Percentiles rank a stretch among this genome's conserved stretches.
These are phyloP conservation scores for Mionectes olivaceus DNA, from an alignment of 2,797 vertebrate genomes.

Conservation along the genomic window DNA sequence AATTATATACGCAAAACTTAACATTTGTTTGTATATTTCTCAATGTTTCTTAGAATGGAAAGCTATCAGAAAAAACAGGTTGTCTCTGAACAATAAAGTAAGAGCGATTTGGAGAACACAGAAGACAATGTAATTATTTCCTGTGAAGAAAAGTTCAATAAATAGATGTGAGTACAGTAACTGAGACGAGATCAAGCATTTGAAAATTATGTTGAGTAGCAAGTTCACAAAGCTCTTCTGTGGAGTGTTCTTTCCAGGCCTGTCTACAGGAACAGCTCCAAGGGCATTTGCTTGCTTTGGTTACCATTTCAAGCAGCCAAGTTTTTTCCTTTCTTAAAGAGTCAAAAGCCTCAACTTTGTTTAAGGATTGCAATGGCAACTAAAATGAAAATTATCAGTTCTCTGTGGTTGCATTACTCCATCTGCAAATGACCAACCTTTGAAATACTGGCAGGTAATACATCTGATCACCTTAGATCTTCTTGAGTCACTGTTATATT, in stretches of 20 bases:
- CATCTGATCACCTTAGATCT: not conserved
- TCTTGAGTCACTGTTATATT: not conserved
- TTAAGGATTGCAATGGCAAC: not conserved
- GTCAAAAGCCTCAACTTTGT: not conserved
- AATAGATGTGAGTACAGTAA: not conserved
- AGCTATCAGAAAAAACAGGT: not conserved
- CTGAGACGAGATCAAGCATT: not conserved
- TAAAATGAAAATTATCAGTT: not conserved
- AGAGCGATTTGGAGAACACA: not conserved
- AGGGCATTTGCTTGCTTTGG: not conserved
- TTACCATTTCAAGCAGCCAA: not conserved
- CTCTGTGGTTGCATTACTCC: not conserved
- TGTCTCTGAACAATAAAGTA: not conserved
- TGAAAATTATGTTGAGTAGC: not conserved
- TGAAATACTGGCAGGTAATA: not conserved
- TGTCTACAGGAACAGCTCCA: not conserved
- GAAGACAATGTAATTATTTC: not conserved
- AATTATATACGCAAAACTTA: not conserved
- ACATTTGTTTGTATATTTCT: not conserved
- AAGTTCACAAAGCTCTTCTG: not conserved
- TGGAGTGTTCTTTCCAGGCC: not conserved
- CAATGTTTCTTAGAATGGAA: not conserved
- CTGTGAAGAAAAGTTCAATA: not conserved
- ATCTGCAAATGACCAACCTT: not conserved
- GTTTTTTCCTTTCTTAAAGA: not conserved